Percentiles rank a stretch among this genome's conserved stretches.
These are phyloP conservation scores for Arenaria interpres DNA, from an alignment of 2,113 vertebrate genomes.

Conservation along the genomic window DNA sequence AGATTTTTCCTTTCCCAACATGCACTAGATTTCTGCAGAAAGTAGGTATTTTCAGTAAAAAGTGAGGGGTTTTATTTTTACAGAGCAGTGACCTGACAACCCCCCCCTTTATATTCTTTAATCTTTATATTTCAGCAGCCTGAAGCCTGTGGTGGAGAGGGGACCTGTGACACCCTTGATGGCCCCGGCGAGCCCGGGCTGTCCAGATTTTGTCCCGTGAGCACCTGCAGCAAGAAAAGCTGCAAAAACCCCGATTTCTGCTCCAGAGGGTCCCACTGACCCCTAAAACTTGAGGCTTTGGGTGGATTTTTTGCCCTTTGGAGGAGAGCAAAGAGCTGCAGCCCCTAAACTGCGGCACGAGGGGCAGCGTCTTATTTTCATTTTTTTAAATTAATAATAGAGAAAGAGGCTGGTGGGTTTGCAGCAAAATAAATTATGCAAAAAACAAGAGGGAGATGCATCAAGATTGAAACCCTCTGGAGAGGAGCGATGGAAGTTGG, in stretches of 20 bases:
- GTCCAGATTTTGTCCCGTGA: not conserved
- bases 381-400: not conserved
- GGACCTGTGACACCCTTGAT: accelerated
- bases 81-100: not conserved
- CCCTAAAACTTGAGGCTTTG: accelerated
- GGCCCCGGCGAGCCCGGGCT: accelerated
- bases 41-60: not conserved
- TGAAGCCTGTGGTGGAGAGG: accelerated
- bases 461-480: accelerated
- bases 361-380: not conserved
- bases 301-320: not conserved
- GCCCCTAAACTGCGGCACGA: accelerated
- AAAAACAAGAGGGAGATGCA: accelerated
- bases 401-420: not conserved
- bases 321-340: not conserved
- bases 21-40: not conserved
- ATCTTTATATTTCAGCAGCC: not conserved
- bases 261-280: accelerated
- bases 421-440: not conserved
- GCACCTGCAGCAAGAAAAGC: not conserved
- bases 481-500: not conserved
- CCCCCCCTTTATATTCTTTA: no score
- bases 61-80: not conserved
- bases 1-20: not conserved
- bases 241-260: not conserved